Evolutionary conservation across 2,797 vertebrate genomes (phyloP).

Genomic region (Dromococcyx pavoninus): DNA sequence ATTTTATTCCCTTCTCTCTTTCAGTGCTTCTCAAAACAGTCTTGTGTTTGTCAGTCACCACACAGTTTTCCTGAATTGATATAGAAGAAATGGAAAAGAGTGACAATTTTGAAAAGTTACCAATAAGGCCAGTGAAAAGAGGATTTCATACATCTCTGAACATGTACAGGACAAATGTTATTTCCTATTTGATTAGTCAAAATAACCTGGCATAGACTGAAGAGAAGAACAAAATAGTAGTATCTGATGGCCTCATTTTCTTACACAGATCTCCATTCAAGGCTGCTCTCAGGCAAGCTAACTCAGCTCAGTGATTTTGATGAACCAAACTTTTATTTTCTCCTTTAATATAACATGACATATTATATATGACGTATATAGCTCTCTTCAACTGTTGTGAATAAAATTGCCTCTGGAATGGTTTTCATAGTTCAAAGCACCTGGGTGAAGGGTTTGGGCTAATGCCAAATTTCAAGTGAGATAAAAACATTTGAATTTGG

Average conservation of each 20-base stretch:
- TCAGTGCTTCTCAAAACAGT: not conserved
- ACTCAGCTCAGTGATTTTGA: not conserved
- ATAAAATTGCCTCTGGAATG: not conserved
- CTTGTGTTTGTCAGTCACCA: not conserved
- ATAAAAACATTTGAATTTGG: not conserved
- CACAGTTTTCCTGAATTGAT: not conserved
- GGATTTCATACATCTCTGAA: slow-evolving; percentile 1
- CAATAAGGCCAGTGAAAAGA: not conserved
- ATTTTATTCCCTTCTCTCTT: not conserved
- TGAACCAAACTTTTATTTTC: not conserved
- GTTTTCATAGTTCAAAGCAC: not conserved
- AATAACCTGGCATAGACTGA: not conserved
- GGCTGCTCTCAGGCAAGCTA: not conserved
- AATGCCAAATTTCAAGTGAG: not conserved
- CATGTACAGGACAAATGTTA: not conserved
- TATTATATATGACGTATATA: not conserved
- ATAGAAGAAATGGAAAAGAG: not conserved
- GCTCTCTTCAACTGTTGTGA: not conserved
- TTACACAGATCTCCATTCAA: not conserved
- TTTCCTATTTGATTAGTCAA: slow-evolving; percentile 8
- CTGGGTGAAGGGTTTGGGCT: not conserved
- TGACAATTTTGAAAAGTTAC: slow-evolving; percentile 10
- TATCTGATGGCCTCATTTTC: not conserved
- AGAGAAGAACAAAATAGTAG: not conserved
- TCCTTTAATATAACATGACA: not conserved